Evolutionary conservation across 2,797 vertebrate species (phyloP).

Genomic region (Phoebastria nigripes): DNA sequence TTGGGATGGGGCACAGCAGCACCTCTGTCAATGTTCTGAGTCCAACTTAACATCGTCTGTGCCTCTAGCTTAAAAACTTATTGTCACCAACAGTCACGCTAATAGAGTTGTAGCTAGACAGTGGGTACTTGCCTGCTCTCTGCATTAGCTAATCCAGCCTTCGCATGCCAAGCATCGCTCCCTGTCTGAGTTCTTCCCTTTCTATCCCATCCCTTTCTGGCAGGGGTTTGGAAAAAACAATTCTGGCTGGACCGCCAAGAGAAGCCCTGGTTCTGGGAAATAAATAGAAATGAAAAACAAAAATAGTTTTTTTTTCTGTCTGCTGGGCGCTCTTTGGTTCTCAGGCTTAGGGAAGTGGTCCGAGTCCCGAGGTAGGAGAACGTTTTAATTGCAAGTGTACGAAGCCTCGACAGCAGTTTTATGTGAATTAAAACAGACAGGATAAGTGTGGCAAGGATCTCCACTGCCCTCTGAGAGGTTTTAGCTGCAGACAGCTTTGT

Average conservation of each 20-base stretch:
- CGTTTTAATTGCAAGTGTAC: background rate
- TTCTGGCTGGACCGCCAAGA: background rate
- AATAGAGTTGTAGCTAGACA: background rate
- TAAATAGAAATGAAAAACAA: background rate
- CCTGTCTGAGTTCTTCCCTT: background rate
- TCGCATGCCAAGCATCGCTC: background rate
- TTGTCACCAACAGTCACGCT: background rate
- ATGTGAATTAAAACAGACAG: conserved; percentile 2
- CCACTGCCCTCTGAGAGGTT: background rate
- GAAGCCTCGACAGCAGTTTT: background rate
- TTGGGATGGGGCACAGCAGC: background rate
- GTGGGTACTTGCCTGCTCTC: background rate
- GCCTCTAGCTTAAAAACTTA: background rate
- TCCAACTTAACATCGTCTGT: background rate
- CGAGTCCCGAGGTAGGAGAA: background rate
- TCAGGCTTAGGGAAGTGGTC: background rate
- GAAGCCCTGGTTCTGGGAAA: background rate
- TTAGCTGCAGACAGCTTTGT: background rate
- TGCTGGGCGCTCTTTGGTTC: background rate
- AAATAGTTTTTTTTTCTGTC: background rate
- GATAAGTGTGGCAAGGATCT: background rate
- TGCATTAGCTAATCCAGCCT: background rate
- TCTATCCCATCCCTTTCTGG: background rate
- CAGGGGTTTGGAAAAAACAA: background rate
- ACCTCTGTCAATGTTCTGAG: background rate